Base-by-base conservation (phyloP, 35 echinoderm and acorn worm genomes). In the Patiria miniata region DNA sequence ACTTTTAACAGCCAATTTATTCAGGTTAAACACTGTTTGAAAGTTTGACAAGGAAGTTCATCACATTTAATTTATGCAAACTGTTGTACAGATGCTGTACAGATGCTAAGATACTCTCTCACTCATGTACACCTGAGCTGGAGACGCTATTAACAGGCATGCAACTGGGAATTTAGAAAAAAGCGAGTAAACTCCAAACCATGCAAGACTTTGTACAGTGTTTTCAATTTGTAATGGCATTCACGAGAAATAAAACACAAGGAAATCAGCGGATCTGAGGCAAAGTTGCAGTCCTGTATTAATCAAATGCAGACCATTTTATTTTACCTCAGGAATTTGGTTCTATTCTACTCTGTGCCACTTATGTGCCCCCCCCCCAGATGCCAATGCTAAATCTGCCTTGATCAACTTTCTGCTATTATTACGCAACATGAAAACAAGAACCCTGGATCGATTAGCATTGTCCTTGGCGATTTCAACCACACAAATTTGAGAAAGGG, bases 261-360 rank as follows among this genome's bases (percentile, higher is more conserved):
- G n/a, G n/a, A n/a, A n/a, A n/a, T n/a, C n/a, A n/a, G n/a, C n/a
- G n/a, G n/a, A n/a, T n/a, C n/a, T n/a, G n/a, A n/a, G n/a, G n/a
- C n/a, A n/a, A n/a, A n/a, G n/a, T n/a, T n/a, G n/a, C n/a, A n/a
- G n/a, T n/a, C n/a, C n/a, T n/a, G n/a, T n/a, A n/a, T n/a, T 39
- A 2, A 77, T 86, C 29, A 76, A 53, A 76, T 86, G 84, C 69
- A 10, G 61, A 22, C 84, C 84, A 2, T 85, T 85, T 32, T 86
- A 86, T 77, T n/a, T 18, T 86, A 23, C 84, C 61, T 9, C n/a
- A 61, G 2, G 84, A 86, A 14, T 77, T 86, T 3, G 29, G 56
- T 18, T 77, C 84, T 39, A 19, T 86, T 40, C 36, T 86, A 15
- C 22, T 86, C 0, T 77, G 33, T 37, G 59, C 60, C 1, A 47